These are phyloP conservation scores for Temnothorax unifasciatus DNA, from an alignment of 2,888 invertebrate genomes.

Conservation along the genomic window DNA sequence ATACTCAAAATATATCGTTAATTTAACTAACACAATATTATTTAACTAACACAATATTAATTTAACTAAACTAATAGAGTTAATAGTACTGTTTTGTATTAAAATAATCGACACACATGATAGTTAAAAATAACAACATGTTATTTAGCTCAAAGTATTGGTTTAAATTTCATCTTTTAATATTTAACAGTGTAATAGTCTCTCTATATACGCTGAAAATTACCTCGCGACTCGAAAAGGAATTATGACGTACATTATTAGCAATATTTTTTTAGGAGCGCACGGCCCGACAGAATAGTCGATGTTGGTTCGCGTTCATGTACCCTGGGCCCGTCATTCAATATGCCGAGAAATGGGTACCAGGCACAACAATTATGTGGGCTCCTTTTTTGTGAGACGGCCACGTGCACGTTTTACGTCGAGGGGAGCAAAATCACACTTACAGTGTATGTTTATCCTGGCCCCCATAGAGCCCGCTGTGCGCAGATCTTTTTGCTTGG, in stretches of 20 bases:
- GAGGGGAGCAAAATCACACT: conserved; percentile 53
- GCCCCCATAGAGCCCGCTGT: background rate
- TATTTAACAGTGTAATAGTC: background rate
- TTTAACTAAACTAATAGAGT: too few relatives aligned
- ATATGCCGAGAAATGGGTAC: conserved; percentile 17
- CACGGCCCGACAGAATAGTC: background rate
- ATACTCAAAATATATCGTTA: too few relatives aligned
- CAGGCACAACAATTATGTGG: conserved; percentile 47
- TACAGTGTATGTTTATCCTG: conserved; percentile 43
- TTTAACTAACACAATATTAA: too few relatives aligned
- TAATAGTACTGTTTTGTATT: too few relatives aligned
- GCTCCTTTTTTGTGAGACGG: conserved; percentile 41
- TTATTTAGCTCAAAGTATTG: too few relatives aligned
- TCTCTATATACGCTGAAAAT: background rate
- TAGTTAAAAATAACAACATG: too few relatives aligned
- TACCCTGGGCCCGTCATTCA: conserved; percentile 19
- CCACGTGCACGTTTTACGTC: conserved; percentile 46
- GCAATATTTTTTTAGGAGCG: background rate
- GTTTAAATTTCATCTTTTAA: too few relatives aligned
- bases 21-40: too few relatives aligned
- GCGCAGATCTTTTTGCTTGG: conserved; percentile 35
- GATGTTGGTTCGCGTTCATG: conserved; percentile 1
- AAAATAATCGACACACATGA: too few relatives aligned
- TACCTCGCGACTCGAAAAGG: background rate
- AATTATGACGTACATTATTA: conserved; percentile 13